A percentile compares a stretch with the other conserved stretches of the same genome.
phyloP scores from a whole-genome alignment of 2,888 invertebrate species.

The Tanypteryx hageni region DNA sequence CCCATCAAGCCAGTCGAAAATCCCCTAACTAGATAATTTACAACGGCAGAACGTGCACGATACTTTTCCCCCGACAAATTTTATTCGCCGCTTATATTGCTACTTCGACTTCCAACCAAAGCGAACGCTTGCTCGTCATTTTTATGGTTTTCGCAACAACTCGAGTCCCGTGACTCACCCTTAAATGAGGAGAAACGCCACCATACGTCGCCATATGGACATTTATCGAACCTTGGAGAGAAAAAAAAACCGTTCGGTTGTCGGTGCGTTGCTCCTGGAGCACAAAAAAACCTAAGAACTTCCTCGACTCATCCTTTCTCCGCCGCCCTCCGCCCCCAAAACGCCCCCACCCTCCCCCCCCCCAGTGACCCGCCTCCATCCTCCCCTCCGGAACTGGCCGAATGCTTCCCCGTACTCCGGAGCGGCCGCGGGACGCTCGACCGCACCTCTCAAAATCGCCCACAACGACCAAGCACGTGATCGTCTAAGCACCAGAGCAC shows the following conservation, averaged over 20 bases:
- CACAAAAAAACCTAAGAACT: not conserved
- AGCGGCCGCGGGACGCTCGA: not conserved
- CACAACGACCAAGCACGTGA: not conserved
- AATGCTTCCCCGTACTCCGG: conserved; percentile 10
- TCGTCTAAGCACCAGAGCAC: not conserved
- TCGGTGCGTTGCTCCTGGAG: not conserved
- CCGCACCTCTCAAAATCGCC: conserved; percentile 28
- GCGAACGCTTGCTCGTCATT: too few species aligned
- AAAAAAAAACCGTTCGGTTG: not conserved
- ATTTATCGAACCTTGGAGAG: not conserved
- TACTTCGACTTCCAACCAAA: too few species aligned
- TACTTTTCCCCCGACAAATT: too few species aligned
- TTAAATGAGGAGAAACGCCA: too few species aligned
- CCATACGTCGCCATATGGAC: too few species aligned
- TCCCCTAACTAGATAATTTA: too few species aligned
- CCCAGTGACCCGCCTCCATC: too few species aligned
- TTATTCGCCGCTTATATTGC: too few species aligned
- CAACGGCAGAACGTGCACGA: too few species aligned
- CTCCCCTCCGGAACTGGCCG: conserved; percentile 5
- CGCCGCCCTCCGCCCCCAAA: not conserved
- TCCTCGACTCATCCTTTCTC: not conserved
- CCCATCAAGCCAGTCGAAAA: too few species aligned
- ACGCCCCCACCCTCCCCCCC: not conserved
- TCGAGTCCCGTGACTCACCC: too few species aligned
- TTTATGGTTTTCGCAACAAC: too few species aligned